These are phyloP conservation scores for Andrena marginata DNA, from an alignment of 2,888 invertebrate genomes.

Conservation along the genomic window DNA sequence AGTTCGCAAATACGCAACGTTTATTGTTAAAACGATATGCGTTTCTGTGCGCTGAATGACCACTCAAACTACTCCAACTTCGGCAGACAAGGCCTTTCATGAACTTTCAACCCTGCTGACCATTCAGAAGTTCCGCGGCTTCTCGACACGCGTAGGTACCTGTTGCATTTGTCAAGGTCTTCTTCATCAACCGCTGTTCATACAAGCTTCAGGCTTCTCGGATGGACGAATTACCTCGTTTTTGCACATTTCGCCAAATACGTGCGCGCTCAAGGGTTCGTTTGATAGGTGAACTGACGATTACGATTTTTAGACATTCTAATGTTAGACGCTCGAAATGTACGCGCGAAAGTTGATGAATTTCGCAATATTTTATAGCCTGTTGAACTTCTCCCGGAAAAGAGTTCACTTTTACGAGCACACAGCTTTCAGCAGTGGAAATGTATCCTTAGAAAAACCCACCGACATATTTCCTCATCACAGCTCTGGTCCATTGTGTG, in stretches of 20 bases:
- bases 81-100: slow-evolving; percentile 4
- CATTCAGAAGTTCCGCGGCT: slow-evolving; percentile 35
- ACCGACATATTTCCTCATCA: slow-evolving; percentile 7
- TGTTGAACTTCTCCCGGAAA: background rate
- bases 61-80: background rate
- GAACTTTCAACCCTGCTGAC: slow-evolving; percentile 26
- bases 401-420: background rate
- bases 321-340: too few relatives aligned
- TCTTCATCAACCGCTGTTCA: background rate
- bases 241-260: background rate
- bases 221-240: background rate
- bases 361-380: background rate
- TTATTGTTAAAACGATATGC: too few relatives aligned
- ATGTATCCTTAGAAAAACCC: background rate
- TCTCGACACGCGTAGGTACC: slow-evolving; percentile 36
- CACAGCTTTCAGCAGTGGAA: background rate
- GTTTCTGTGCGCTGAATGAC: background rate
- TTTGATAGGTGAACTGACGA: too few relatives aligned
- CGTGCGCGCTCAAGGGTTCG: too few relatives aligned
- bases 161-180: slow-evolving; percentile 52
- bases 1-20: too few relatives aligned
- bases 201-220: slow-evolving; percentile 1
- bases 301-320: too few relatives aligned
- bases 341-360: background rate
- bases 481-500: background rate